Evolutionary conservation across 2,888 invertebrate species (phyloP), one percentile per base, ranked within the genome.

Genomic region (Julus scandinavius): DNA sequence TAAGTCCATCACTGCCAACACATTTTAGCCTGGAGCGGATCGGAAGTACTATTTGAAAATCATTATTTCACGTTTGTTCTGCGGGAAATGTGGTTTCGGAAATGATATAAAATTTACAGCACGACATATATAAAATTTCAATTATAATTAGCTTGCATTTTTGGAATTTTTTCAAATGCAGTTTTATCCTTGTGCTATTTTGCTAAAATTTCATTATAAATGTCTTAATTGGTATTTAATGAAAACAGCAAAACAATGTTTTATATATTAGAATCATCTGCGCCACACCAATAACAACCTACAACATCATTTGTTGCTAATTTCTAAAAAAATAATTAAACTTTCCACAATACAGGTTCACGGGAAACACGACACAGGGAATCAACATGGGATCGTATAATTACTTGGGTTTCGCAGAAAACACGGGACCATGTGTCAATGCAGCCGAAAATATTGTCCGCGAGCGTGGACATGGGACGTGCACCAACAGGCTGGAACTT

Each of bases 331-430:
- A 41, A 11, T 3, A n/a, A n/a, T 17, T 7, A 5, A 54, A 7
- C 6, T 54, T 7, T 54, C 54, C 54, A 13, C 6, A 38, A 83
- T 80, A 41, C 92, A 96, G 96, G 92, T 95, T 96, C 91, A 97
- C 97, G 3, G 98, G 98, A 87, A 94, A 94, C n/a, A 94, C 95
- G 92, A 95, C 95, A 40, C 95, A 95, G 91, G 98, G 97, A 91
- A 94, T 99, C 91, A 99, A 99, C 93, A 94, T 99, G 91, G 99
- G 98, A 89, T 99, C 99, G 2, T 99, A 99, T 93, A 99, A 99
- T 93, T 99, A 99, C 93, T 94, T 99, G 90, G 99, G 99, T 5
- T 99, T 99, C 93, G 98, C 99, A 13, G 96, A 97, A 92, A 94
- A 95, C 89, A 93, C 93, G 13, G 97, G 97, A 1, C 94, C 94